These are phyloP conservation scores for Galerucella calmariensis DNA, from an alignment of 2,888 invertebrate species.

Conservation along the genomic window DNA sequence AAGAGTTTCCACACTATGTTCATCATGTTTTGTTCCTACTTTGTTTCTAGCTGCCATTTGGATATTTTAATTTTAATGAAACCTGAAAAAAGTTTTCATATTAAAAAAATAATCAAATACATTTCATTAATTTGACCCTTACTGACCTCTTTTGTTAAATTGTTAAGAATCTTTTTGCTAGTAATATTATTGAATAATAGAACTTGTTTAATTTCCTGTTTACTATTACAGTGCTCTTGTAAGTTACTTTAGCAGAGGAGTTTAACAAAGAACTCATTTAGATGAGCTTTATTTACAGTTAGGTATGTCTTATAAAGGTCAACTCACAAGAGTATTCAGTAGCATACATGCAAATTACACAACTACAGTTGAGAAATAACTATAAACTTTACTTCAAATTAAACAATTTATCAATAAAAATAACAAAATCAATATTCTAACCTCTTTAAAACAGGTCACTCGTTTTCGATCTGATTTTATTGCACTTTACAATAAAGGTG, in stretches of 20 bases:
- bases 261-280: constrained; percentile 37
- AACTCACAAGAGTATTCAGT: constrained; percentile 11
- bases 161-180: constrained; percentile 5
- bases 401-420: constrained; percentile 15
- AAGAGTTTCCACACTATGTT: constrained; percentile 78
- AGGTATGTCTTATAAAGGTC: constrained; percentile 31
- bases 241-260: constrained; percentile 1
- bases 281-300: constrained; percentile 36
- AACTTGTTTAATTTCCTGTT: constrained; percentile 27
- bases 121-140: constrained; percentile 29
- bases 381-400: not conserved
- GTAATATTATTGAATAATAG: constrained; percentile 21
- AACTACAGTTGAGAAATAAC: not conserved
- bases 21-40: constrained; percentile 72
- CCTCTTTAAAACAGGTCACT: constrained; percentile 32
- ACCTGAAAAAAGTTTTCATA: constrained; percentile 19
- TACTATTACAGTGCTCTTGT: constrained; percentile 15
- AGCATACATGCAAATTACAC: constrained; percentile 16
- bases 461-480: constrained; percentile 13
- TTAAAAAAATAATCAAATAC: not conserved
- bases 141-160: constrained; percentile 28
- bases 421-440: constrained; percentile 37
- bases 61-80: constrained; percentile 1
- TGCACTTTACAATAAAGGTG: constrained; percentile 4
- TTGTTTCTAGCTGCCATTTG: constrained; percentile 72